phyloP scores from a whole-genome alignment of 2,797 vertebrate genomes.

The Dryobates pubescens region DNA sequence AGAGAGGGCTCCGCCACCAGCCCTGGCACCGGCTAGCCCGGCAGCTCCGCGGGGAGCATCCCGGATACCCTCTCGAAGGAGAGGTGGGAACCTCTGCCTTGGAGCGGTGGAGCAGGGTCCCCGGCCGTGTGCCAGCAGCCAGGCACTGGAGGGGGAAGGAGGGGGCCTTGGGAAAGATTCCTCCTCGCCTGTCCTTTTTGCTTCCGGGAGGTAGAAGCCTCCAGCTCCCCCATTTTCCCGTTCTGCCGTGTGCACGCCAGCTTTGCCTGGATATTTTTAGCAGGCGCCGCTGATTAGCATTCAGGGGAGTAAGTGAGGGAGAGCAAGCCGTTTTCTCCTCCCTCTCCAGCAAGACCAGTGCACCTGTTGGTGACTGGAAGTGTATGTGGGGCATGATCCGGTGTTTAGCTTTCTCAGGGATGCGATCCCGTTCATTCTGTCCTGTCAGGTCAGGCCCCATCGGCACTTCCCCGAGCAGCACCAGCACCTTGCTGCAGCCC shows the following conservation, averaged over 20 bases:
- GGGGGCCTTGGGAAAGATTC: not conserved
- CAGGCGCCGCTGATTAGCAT: conserved; percentile 37
- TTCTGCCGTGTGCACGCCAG: not conserved
- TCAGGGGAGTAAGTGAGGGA: conserved; percentile 16
- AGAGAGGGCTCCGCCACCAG: too few relatives aligned
- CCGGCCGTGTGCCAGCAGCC: not conserved
- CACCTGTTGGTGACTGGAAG: not conserved
- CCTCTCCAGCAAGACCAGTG: not conserved
- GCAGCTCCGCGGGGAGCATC: not conserved
- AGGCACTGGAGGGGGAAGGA: rapidly evolving
- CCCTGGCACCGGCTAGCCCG: too few relatives aligned
- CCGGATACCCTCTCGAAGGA: not conserved
- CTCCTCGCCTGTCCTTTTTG: not conserved
- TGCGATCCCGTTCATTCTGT: not conserved
- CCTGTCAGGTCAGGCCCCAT: rapidly evolving
- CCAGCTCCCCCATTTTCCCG: conserved; percentile 16
- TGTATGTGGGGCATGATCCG: not conserved
- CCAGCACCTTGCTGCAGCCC: not conserved
- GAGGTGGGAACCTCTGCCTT: not conserved
- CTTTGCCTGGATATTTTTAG: conserved; percentile 58
- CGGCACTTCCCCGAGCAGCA: not conserved
- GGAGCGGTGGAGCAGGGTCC: not conserved
- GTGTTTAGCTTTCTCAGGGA: not conserved
- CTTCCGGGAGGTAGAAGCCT: not conserved
- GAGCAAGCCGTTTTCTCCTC: not conserved